Evolutionary conservation across 2,113 vertebrate species (phyloP).

Genomic region (Lichenostomus cassidix): DNA sequence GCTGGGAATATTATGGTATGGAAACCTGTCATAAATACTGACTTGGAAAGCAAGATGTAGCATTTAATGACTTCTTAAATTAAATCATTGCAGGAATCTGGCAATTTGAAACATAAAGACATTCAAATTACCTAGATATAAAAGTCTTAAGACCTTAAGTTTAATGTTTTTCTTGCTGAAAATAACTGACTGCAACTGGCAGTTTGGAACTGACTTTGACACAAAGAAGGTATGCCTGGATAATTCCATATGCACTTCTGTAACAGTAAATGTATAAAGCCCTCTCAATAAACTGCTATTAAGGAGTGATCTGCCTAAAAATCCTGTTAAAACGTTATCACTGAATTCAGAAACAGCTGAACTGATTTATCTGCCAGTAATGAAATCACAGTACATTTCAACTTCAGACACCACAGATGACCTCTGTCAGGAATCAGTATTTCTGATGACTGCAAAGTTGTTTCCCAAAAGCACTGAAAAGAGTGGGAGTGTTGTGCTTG

Average conservation of each 20-base stretch:
- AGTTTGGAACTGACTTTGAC: neutral
- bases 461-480: neutral
- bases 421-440: neutral
- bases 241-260: neutral
- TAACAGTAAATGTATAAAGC: neutral
- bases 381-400: neutral
- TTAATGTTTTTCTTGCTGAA: constrained; percentile 7
- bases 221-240: neutral
- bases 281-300: neutral
- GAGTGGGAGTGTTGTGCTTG: neutral
- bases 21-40: constrained; percentile 58
- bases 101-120: constrained; percentile 47
- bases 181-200: neutral
- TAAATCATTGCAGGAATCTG: constrained; percentile 6
- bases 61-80: constrained; percentile 61
- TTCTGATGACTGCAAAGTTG: neutral
- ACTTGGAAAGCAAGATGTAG: constrained; percentile 51
- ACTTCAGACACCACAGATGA: neutral
- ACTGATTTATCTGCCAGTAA: neutral
- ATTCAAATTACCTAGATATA: constrained; percentile 40
- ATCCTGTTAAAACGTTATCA: neutral
- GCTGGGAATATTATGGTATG: constrained; percentile 99
- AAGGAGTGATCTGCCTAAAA: neutral
- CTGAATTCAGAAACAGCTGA: neutral
- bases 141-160: constrained; percentile 30